Evolutionary conservation across 2,888 invertebrate genomes (phyloP).

Genomic region (Gortyna flavago): DNA sequence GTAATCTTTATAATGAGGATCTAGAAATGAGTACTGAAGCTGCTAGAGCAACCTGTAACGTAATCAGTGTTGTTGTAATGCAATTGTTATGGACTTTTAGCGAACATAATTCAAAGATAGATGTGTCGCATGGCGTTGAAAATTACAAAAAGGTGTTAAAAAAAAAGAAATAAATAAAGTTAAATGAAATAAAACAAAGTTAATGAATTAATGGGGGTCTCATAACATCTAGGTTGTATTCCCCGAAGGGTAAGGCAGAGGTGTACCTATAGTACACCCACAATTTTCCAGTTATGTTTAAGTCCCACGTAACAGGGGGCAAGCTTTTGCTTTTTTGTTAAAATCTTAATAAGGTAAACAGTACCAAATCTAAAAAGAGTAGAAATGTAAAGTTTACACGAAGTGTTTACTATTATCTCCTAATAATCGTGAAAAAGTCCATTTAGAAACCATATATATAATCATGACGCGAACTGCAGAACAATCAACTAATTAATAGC

Average conservation of each 20-base stretch:
- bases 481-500: conserved; percentile 25
- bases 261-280: neutral
- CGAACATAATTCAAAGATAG: neutral
- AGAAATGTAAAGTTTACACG: neutral
- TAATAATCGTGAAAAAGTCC: conserved; percentile 2
- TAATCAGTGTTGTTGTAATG: conserved; percentile 17
- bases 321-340: neutral
- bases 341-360: neutral
- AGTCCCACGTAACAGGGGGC: neutral
- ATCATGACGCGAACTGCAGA: conserved; percentile 5
- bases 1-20: conserved; percentile 27
- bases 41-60: neutral
- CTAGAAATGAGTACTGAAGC: neutral
- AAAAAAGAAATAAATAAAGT: too few species aligned
- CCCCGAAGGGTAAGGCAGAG: neutral
- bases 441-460: conserved; percentile 6
- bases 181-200: too few species aligned
- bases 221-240: neutral
- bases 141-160: neutral
- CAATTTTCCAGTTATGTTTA: neutral
- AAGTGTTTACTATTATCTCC: neutral
- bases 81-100: neutral
- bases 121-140: neutral
- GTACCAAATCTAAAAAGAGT: neutral
- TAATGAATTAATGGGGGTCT: too few species aligned